phyloP scores from a whole-genome alignment of 37 sponge, comb jelly and placozoan genomes.

The Geodia barretti region DNA sequence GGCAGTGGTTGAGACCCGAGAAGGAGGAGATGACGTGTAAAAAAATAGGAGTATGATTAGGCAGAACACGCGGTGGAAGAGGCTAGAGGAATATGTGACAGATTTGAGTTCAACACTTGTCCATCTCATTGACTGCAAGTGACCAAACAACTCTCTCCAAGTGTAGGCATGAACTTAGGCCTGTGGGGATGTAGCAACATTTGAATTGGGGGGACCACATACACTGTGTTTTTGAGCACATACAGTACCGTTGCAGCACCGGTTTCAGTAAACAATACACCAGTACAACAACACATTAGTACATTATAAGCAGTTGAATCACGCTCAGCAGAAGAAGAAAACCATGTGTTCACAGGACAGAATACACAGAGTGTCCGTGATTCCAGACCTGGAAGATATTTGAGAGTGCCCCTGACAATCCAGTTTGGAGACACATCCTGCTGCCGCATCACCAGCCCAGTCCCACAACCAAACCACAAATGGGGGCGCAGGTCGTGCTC shows the following conservation, averaged over 20 bases:
- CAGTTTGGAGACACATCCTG: constrained; percentile 6
- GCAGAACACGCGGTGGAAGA: too few relatives aligned
- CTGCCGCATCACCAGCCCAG: constrained; percentile 84
- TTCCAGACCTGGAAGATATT: constrained; percentile 96
- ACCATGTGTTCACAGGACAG: neutral
- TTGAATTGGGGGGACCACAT: too few relatives aligned
- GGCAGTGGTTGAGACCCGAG: too few relatives aligned
- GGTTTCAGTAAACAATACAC: neutral
- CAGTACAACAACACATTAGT: neutral
- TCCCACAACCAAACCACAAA: too few relatives aligned
- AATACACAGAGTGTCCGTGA: neutral
- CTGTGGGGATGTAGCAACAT: constrained; percentile 11
- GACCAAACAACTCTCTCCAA: constrained; percentile 68
- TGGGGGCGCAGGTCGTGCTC: constrained; percentile 91
- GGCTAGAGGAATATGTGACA: too few relatives aligned
- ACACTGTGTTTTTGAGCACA: too few relatives aligned
- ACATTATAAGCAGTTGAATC: neutral
- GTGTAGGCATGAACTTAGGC: constrained; percentile 88
- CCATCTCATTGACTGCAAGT: constrained; percentile 91
- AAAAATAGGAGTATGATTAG: too few relatives aligned
- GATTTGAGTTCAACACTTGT: constrained; percentile 49
- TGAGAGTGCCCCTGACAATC: constrained; percentile 72
- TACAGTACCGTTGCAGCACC: neutral
- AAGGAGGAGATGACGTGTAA: too few relatives aligned
- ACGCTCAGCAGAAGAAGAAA: too few relatives aligned